Conservation (phyloP, 2,113 vertebrate species). For the Tangachromis dhanisi region DNA sequence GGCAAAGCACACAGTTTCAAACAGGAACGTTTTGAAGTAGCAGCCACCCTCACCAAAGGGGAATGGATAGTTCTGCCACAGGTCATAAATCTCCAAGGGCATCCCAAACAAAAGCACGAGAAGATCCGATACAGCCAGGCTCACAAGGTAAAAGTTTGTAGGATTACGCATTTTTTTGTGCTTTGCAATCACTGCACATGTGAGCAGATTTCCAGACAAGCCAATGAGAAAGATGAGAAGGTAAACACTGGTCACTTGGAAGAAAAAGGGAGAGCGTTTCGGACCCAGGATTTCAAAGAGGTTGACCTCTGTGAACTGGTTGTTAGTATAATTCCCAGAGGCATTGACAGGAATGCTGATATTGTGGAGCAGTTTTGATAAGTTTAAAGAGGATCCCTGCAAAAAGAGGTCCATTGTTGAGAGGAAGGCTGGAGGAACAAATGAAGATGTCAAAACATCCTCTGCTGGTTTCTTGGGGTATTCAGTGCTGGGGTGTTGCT, state of each 20-base stretch:
- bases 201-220: constrained; percentile 72
- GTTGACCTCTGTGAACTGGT: constrained; percentile 44
- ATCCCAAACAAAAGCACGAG: constrained; percentile 73
- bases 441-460: not conserved
- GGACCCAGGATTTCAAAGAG: constrained; percentile 69
- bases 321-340: constrained; percentile 36
- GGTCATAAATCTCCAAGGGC: constrained; percentile 76
- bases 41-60: constrained; percentile 72
- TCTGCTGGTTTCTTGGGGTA: not conserved
- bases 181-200: constrained; percentile 71
- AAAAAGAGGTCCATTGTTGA: constrained; percentile 52
- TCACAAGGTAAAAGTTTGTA: constrained; percentile 76
- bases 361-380: constrained; percentile 30
- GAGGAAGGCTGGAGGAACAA: not conserved
- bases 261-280: constrained; percentile 70
- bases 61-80: constrained; percentile 79
- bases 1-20: constrained; percentile 76
- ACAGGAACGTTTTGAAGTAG: constrained; percentile 76
- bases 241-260: constrained; percentile 66
- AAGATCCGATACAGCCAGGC: constrained; percentile 72
- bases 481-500: not conserved
- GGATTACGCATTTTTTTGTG: constrained; percentile 76
- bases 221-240: constrained; percentile 72
- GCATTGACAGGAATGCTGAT: constrained; percentile 19
- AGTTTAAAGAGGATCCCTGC: constrained; percentile 30